Evolutionary conservation across 1,140 invertebrate species (phyloP).

Genomic region (Cylas formicarius): DNA sequence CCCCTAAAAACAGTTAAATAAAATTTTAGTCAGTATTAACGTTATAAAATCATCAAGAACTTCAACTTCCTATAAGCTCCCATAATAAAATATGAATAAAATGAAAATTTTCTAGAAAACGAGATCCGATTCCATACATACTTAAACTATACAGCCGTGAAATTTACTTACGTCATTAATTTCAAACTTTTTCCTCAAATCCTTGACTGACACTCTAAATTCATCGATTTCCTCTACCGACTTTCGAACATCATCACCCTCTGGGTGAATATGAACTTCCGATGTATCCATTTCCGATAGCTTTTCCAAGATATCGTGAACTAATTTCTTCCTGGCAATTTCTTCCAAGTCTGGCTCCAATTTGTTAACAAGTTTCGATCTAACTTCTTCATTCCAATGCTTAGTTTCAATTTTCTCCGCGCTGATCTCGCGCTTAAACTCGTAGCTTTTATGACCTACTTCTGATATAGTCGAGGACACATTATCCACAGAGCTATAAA

Average conservation of each 20-base stretch:
- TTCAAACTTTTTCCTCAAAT: constrained; percentile 33
- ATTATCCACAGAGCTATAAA: no score
- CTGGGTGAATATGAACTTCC: background rate
- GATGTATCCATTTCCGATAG: constrained; percentile 7
- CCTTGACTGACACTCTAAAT: constrained; percentile 25
- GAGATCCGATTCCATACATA: no score
- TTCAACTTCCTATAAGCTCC: no score
- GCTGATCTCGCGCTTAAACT: no score
- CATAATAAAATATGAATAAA: no score
- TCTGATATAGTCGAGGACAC: no score
- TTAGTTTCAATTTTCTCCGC: no score
- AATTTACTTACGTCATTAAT: constrained; percentile 26
- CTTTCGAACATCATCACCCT: background rate
- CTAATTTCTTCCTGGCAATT: constrained; percentile 13
- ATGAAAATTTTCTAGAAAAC: no score
- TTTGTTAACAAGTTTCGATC: no score
- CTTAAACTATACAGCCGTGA: no score
- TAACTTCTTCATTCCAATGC: no score
- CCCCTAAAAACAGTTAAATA: constrained; percentile 10
- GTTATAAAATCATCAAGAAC: background rate
- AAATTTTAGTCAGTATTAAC: constrained; percentile 1
- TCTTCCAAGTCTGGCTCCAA: constrained; percentile 17
- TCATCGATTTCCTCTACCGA: constrained; percentile 10
- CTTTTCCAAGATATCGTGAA: constrained; percentile 9
- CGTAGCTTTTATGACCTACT: no score